Percentiles rank a stretch among this genome's conserved stretches.
Evolutionary conservation across 2,113 vertebrate species (phyloP).

Genomic region (Miniopterus natalensis): DNA sequence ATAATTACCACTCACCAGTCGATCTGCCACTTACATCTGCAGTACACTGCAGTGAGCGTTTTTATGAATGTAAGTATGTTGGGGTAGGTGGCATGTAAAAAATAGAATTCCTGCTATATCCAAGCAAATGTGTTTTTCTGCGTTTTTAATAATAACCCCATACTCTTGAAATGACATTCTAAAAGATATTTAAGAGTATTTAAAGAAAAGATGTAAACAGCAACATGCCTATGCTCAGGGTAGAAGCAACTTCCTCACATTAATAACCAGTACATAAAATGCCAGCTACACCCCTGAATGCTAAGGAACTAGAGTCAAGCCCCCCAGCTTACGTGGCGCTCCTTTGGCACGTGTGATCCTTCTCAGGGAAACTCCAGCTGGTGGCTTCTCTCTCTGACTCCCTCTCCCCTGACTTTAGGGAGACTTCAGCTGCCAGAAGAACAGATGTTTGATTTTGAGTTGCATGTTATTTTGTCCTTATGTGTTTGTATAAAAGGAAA

Average conservation of each 20-base stretch:
- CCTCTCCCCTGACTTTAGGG: not conserved
- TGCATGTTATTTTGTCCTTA: not conserved
- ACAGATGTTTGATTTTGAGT: not conserved
- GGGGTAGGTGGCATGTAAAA: not conserved
- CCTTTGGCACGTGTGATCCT: not conserved
- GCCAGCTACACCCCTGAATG: fast-evolving
- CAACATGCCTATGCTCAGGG: not conserved
- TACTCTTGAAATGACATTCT: constrained; percentile 37
- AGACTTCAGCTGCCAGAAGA: not conserved
- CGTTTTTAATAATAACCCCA: not conserved
- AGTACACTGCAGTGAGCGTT: not conserved
- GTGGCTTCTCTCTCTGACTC: not conserved
- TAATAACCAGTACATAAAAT: constrained; percentile 6
- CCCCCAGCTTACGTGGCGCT: too few relatives aligned
- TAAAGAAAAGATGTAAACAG: constrained; percentile 33
- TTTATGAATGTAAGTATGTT: not conserved
- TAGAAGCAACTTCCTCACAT: not conserved
- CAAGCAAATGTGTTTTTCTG: not conserved
- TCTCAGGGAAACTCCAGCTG: not conserved
- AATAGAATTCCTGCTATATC: not conserved
- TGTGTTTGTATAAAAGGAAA: constrained; percentile 48
- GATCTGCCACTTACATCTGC: not conserved
- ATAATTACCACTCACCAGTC: not conserved
- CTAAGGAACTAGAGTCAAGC: not conserved
- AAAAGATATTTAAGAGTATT: not conserved